Base-by-base conservation (phyloP, 2,797 vertebrate genomes). In the Leptatherina wallacei region DNA sequence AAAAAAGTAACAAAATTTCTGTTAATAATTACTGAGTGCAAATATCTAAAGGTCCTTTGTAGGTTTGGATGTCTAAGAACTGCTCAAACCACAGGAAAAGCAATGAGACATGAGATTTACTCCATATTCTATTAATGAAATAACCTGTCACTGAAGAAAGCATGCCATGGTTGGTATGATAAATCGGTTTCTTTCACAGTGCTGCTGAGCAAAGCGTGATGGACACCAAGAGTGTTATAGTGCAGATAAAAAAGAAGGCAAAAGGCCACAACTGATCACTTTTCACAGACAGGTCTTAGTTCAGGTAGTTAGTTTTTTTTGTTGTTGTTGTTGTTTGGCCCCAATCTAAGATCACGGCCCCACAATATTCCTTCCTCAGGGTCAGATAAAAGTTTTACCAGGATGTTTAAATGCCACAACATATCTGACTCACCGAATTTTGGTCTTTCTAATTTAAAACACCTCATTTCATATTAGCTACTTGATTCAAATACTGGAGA, bases 21-120 rank as follows among this genome's bases (percentile, higher is more conserved):
- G 61, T 70, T 75, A 71, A 72, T 73, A 62, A 79, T 75, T 61
- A 64, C 13, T 51, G 44, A 65, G 54, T 8, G 7, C 59, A 30
- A 12, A 56, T 44, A 36, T 40, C 27, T 72, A 62, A 67, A 59
- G 24, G 57, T 55, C 58, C 18, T 65, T 71, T 57, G 60, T 69
- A 30, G 6, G n/a, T 59, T 52, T 60, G 56, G 7, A 58, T 75
- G 68, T 83, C 58, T 74, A 65, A 65, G 14, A 66, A 73, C 57
- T 51, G 64, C 70, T 82, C 81, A 69, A 77, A 58, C 20, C 56
- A 35, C 27, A 57, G 61, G 40, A 55, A 22, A 40, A 51, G 54
- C 71, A 69, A 56, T 14, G 64, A 76, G 32, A 59, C 20, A 4
- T 24, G 62, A 71, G 22, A 83, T 70, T 55, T 62, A 55, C 67